phyloP scores from a whole-genome alignment of 2,113 vertebrate genomes.

The Xenopus tropicalis region UCB_Xtro_10.0 CM004443.2:82579501-82580000 shows the following conservation, averaged over 20 bases:
- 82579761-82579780: constrained; percentile 87
- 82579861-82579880: constrained; percentile 77
- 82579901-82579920: constrained; percentile 51
- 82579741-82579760: constrained; percentile 95
- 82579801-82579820: constrained; percentile 86
- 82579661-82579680: constrained; percentile 84
- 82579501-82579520: too few relatives aligned
- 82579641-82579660: constrained; percentile 73
- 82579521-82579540: too few relatives aligned
- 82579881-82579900: constrained; percentile 86
- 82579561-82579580: too few relatives aligned
- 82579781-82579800: constrained; percentile 80
- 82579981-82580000: constrained; percentile 68
- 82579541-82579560: too few relatives aligned
- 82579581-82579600: too few relatives aligned
- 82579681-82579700: constrained; percentile 93
- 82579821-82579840: constrained; percentile 68
- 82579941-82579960: constrained; percentile 79
- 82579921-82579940: constrained; percentile 73
- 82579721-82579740: constrained; percentile 89
- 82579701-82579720: constrained; percentile 79
- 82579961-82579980: constrained; percentile 69
- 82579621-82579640: constrained; percentile 62
- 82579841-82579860: constrained; percentile 76
- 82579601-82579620: constrained; percentile 20